Percentiles rank a stretch among this genome's conserved stretches.
These are phyloP conservation scores for Zaprionus lineosus DNA, from an alignment of 2,888 invertebrate species.

Conservation along the genomic window DNA sequence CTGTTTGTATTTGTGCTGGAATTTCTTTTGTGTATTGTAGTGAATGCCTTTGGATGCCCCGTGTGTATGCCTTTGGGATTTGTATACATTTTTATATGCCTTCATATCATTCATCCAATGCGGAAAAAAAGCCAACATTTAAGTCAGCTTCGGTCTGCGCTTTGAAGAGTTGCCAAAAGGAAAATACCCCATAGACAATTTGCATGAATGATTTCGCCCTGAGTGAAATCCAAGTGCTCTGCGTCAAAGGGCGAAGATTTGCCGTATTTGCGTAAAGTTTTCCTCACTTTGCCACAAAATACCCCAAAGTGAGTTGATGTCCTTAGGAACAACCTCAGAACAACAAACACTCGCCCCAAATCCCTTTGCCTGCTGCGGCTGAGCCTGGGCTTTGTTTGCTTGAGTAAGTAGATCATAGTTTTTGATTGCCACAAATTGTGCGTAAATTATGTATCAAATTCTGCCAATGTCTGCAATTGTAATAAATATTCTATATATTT, in stretches of 20 bases:
- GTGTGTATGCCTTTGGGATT: conserved; percentile 36
- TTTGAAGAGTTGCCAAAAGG: background rate
- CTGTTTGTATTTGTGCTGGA: conserved; percentile 1
- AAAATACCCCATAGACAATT: background rate
- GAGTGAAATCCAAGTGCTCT: background rate
- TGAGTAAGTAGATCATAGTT: conserved; percentile 58
- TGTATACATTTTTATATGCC: conserved; percentile 34
- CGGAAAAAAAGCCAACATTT: conserved; percentile 10
- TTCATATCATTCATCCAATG: conserved; percentile 59
- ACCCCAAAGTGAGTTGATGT: conserved; percentile 38
- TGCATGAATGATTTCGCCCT: conserved; percentile 30
- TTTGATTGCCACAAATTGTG: conserved; percentile 70
- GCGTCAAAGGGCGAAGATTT: conserved; percentile 39
- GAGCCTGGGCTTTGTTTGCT: conserved; percentile 29
- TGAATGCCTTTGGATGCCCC: no score
- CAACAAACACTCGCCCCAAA: background rate
- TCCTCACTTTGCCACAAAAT: conserved; percentile 27
- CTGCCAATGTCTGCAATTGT: conserved; percentile 14
- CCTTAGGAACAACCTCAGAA: conserved; percentile 28
- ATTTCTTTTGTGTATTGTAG: conserved; percentile 16
- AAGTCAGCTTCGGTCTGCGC: background rate
- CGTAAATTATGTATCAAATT: conserved; percentile 60
- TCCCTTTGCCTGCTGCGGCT: background rate
- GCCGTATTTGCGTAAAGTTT: conserved; percentile 67
- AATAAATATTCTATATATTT: no score